These are phyloP conservation scores for Bostrychus sinensis DNA, from an alignment of 2,113 vertebrate species.

Conservation along the genomic window DNA sequence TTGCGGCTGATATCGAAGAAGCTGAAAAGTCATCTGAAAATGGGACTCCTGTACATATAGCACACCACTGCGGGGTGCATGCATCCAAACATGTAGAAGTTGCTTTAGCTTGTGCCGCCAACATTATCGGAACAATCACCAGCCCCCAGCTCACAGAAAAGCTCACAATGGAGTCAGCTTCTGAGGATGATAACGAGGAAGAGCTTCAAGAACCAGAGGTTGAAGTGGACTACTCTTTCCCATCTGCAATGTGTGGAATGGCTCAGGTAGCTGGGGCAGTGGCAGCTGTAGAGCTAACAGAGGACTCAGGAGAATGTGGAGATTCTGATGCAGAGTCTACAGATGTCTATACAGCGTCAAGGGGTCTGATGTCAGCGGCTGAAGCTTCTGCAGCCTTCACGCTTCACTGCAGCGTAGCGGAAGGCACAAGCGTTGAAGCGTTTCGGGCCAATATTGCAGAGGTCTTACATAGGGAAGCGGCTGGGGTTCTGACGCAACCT, in stretches of 20 bases:
- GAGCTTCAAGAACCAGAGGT: constrained; percentile 50
- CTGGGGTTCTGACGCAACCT: constrained; percentile 83
- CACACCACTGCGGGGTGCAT: constrained; percentile 37
- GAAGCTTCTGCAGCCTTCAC: constrained; percentile 81
- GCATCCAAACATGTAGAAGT: constrained; percentile 86
- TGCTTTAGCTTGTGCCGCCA: constrained; percentile 91
- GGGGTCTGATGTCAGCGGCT: constrained; percentile 81
- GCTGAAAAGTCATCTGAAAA: constrained; percentile 59
- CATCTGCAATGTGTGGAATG: constrained; percentile 89
- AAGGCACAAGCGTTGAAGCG: constrained; percentile 81
- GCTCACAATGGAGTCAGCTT: constrained; percentile 77
- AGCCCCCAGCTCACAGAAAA: constrained; percentile 87
- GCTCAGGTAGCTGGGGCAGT: constrained; percentile 90
- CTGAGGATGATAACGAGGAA: constrained; percentile 52
- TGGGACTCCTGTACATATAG: constrained; percentile 20
- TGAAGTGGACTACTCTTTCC: constrained; percentile 82
- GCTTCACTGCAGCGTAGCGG: constrained; percentile 78
- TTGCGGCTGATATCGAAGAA: constrained; percentile 62
- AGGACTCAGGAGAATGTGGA: constrained; percentile 54
- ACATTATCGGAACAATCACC: constrained; percentile 92
- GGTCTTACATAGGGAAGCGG: constrained; percentile 86
- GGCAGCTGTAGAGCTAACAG: constrained; percentile 85
- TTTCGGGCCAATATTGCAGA: constrained; percentile 86
- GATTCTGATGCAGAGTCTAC: constrained; percentile 55
- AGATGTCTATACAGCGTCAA: constrained; percentile 73